Evolutionary conservation across 2,797 vertebrate genomes (phyloP), one percentile per base, ranked within the genome.

Genomic region (Siniperca scherzeri): DNA sequence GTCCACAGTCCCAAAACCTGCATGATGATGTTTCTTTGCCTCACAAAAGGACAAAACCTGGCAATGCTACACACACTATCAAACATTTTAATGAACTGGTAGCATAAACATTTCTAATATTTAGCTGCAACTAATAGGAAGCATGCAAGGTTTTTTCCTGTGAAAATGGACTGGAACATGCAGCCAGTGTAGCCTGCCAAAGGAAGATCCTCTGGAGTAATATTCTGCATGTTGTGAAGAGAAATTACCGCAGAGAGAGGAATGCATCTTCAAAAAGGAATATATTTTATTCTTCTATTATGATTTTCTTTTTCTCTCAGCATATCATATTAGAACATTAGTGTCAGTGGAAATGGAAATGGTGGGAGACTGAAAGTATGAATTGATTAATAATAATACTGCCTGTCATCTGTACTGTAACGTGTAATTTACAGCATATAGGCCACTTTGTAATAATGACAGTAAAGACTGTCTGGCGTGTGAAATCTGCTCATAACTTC

Each of bases 381-480:
- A 87, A 89, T 21, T 84, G 74, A 89, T 88, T 80, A 91, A 93
- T 83, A 89, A 80, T 81, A 90, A 89, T 64, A 82, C 73, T 25
- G 81, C 67, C 79, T 81, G 79, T 87, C 87, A 88, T 84, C 81
- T 53, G 53, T 17, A 75, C 77, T 40, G 74, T 71, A 91, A 85
- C 27, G n/a, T 89, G 81, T 86, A 87, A 91, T 91, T 91, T 84
- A 88, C 42, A 74, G 86, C 77, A 77, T 68, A 69, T 85, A 1
- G 44, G 17, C 64, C 77, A 81, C 84, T 89, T 89, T 77, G 40
- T 70, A 71, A 77, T 64, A 38, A 87, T 53, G 85, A 82, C 87
- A 86, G 66, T 66, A 87, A 69, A 86, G 64, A 84, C 55, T 57
- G 80, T 71, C 78, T 80, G 74, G 25, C 33, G 19, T 77, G 72